Evolutionary conservation across 1,140 invertebrate species (phyloP), one percentile per base, ranked within the genome.

Genomic region (Battus philenor): DNA sequence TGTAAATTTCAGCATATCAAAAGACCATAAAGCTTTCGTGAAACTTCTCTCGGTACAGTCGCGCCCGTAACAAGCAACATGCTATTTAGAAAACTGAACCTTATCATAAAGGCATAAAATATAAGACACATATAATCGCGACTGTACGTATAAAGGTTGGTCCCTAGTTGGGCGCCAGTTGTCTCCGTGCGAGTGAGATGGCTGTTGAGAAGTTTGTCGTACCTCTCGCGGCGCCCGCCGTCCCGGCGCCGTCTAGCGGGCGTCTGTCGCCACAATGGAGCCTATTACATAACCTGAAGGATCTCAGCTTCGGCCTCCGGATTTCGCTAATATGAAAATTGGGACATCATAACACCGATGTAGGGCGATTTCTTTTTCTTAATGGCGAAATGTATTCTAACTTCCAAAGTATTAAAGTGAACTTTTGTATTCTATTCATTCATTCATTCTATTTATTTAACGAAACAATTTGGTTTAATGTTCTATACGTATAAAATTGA

Each of bases 251-350:
- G 59, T 59, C 57, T 59, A 46, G 51, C 44, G 27, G 44, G 22
- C 48, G 59, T 68, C 67, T 66, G 68, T 34, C 61, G 62, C 44
- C 66, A 18, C 16, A 13, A 12, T 47, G 66, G 66, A 63, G 66
- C 66, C 66, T 47, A 38, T 66, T 66, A 66, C 51, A 58, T 68
- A 68, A 65, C 52, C 33, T 44, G 31, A 29, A 45, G 48, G 22
- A 12, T 41, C 43, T 36, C 48, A 26, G 29, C 32, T 27, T 15
- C 22, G 29, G 18, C 27, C 45, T 53, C 55, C 49, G 55, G 59
- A 30, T 45, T 54, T 48, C 16, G 46, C 38, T 27, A 41, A 41
- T 41, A 41, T 27, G 22, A 41, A 41, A 41, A 41, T 41, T 27
- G 38, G 38, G 38, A 17, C 38, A 41, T 27, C 38, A 41, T 27